These are phyloP conservation scores for Andrena minutula DNA, from an alignment of 2,888 invertebrate species.

Conservation along the genomic window DNA sequence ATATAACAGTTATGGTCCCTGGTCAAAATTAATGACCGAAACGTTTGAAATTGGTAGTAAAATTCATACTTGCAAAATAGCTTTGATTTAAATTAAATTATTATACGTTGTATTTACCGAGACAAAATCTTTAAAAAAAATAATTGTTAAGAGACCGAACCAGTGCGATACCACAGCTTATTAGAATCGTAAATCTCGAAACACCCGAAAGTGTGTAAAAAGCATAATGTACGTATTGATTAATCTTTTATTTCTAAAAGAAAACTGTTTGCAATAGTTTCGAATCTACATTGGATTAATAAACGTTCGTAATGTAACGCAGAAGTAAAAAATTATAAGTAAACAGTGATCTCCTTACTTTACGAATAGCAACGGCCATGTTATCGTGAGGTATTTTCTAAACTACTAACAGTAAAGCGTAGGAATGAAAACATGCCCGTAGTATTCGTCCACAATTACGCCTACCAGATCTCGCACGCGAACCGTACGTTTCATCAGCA, in stretches of 20 bases:
- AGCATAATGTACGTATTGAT: not conserved
- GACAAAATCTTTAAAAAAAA: too few relatives aligned
- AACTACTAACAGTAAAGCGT: not conserved
- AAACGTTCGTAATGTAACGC: not conserved
- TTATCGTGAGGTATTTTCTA: not conserved
- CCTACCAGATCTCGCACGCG: not conserved
- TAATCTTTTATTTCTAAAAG: slow-evolving; percentile 19
- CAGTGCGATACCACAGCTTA: too few relatives aligned
- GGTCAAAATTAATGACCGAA: too few relatives aligned
- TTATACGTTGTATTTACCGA: too few relatives aligned
- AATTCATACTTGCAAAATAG: too few relatives aligned
- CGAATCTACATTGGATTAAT: too few relatives aligned
- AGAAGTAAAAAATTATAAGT: not conserved
- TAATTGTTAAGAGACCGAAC: too few relatives aligned
- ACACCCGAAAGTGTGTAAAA: not conserved
- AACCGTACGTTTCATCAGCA: too few relatives aligned
- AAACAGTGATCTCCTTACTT: not conserved
- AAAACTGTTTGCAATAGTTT: not conserved
- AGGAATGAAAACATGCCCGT: not conserved
- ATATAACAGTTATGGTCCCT: too few relatives aligned
- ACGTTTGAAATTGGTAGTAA: too few relatives aligned
- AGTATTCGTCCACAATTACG: not conserved
- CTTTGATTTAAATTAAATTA: too few relatives aligned
- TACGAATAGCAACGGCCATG: not conserved
- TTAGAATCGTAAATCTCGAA: not conserved